Evolutionary conservation across 1,140 invertebrate genomes (phyloP), one percentile per base, ranked within the genome.

Genomic region (Drosophila ironensis): DNA sequence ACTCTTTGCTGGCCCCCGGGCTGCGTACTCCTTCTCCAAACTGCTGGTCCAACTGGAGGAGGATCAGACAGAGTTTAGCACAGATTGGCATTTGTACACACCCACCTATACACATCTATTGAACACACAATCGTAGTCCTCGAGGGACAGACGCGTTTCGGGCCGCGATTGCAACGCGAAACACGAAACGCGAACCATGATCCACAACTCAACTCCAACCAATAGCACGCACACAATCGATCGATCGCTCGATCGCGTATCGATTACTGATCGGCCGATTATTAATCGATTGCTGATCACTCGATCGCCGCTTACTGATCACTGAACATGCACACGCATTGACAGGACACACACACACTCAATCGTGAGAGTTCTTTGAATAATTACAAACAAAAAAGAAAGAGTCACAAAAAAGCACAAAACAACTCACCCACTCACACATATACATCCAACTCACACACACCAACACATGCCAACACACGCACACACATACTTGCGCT

Each of bases 71-170:
- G 8, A 40, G 40, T 22, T 46, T 40, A 48, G 45, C 51, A 72
- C 46, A 69, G 24, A 75, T 70, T 74, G 72, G 72, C 56, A 69
- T 56, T 57, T 51, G 44, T 61, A 30, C 35, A 70, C 47, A 35
- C 35, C 42, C 33, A 40, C 40, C 5, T 2, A 54, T 38, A 44
- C 33, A 35, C 25, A 56, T 35, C 12, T 35, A 30, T 30, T 12
- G 5, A 2, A 22, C 20, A 22, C 20, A 22, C 20, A 22, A 22
- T 22, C 20, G 44, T 30, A 52, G n/a, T n/a, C n/a, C n/a, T n/a
- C n/a, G n/a, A n/a, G n/a, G n/a, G n/a, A n/a, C 9, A 50, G n/a
- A n/a, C 42, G 44, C 44, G 53, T 5, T 48, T 12, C 12, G 14
- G 20, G n/a, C n/a, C 35, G 35, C 20, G 48, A 22, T 8, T 45